Base-by-base conservation (phyloP, 2,888 invertebrate species). In the Piscicola geometra region DNA sequence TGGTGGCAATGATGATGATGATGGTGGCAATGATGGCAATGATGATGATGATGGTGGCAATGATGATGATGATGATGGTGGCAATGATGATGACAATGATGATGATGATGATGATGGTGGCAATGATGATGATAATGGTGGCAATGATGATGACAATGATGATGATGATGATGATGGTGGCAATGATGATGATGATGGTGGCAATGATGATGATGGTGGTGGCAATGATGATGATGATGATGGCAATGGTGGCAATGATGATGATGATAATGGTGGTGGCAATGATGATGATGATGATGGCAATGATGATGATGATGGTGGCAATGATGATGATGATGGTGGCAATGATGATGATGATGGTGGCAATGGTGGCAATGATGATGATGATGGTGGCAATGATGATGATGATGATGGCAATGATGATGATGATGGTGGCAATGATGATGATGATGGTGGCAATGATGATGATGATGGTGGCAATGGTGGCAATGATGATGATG, bases 281-380 rank as follows among this genome's bases (percentile, higher is more conserved):
- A 41, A 15, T 41, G 50, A 50, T 47, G 50, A 52, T 75, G 50
- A 36, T 75, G 50, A 75, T 67, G 75, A 66, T 75, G 41, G 67
- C 67, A 28, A 75, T 47, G 68, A 68, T 47, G 75, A 68, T 75
- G 67, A 68, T 68, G 75, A 68, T 68, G 68, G 64, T 47, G 75
- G 68, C 47, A 64, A 47, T 75, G 73, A 73, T 60, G 64, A 64
- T 73, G 52, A 72, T 47, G 50, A 72, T 47, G 72, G 41, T 47
- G 50, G 56, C 56, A 15, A 35, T 60, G 73, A 73, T 73, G 73
- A 73, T 56, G 73, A 73, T 9, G 73, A 73, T 64, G 60, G n/a
- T 56, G 60, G n/a, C n/a, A 21, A 25, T 25, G 25, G n/a, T 56
- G 60, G n/a, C n/a, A n/a, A 5, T 56, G 60, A 56, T 56, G 60